Percentiles rank a stretch among this genome's conserved stretches.
These are phyloP conservation scores for Tribolium madens DNA, from an alignment of 1,140 invertebrate genomes.

Conservation along the genomic window DNA sequence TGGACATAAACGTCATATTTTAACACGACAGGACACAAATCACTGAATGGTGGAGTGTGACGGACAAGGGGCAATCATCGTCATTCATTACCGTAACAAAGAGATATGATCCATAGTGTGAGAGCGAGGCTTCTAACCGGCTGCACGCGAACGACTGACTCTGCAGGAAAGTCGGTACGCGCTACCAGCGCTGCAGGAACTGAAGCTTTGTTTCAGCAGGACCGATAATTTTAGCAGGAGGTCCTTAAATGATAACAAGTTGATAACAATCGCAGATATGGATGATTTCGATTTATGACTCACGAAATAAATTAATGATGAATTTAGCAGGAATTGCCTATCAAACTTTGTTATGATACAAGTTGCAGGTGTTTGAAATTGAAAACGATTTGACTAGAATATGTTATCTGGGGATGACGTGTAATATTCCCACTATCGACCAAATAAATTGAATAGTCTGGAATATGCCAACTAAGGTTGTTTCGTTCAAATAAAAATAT, in stretches of 20 bases:
- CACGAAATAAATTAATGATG: neutral
- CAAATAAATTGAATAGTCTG: too few species aligned
- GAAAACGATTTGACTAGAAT: too few species aligned
- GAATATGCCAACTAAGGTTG: too few species aligned
- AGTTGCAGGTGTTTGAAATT: too few species aligned
- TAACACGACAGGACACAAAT: slow-evolving; percentile 20
- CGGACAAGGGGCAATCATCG: slow-evolving; percentile 8
- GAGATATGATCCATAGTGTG: slow-evolving; percentile 25
- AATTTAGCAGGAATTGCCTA: too few species aligned
- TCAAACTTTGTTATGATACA: too few species aligned
- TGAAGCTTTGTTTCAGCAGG: neutral
- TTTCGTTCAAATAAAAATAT: too few species aligned
- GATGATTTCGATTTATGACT: neutral
- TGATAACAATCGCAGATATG: neutral
- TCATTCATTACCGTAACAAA: slow-evolving; percentile 29
- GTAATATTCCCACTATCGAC: too few species aligned
- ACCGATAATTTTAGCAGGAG: neutral
- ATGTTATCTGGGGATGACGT: too few species aligned
- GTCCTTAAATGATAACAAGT: neutral
- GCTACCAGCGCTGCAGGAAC: neutral
- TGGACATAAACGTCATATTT: slow-evolving; percentile 54
- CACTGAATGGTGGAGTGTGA: slow-evolving; percentile 6
- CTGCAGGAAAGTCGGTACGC: neutral
- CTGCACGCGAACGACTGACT: slow-evolving; percentile 34
- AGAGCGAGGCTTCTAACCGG: slow-evolving; percentile 6